A percentile compares a stretch with the other conserved stretches of the same genome.
Conservation (phyloP, 1,140 invertebrate genomes). For the Physella acuta region DNA sequence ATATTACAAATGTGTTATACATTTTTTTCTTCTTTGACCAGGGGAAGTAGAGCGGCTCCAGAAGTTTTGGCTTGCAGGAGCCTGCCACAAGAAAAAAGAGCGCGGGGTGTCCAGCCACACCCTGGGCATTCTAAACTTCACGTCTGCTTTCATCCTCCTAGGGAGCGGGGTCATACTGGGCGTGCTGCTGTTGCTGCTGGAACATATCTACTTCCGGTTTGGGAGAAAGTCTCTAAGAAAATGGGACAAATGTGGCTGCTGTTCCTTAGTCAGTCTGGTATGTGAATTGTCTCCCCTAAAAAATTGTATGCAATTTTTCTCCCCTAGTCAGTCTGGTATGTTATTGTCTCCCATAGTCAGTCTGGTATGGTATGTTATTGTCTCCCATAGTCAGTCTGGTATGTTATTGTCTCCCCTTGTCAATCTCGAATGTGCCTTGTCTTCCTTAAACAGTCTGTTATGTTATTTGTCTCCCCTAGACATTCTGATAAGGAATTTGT, state of each 20-base stretch:
- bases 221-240: slow-evolving; percentile 81
- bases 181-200: slow-evolving; percentile 79
- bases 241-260: slow-evolving; percentile 83
- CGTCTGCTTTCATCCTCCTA: slow-evolving; percentile 87
- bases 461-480: too few relatives aligned
- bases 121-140: slow-evolving; percentile 93
- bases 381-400: too few relatives aligned
- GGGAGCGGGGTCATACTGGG: slow-evolving; percentile 90
- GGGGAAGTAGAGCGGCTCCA: slow-evolving; percentile 91
- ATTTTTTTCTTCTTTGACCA: slow-evolving; percentile 47
- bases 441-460: too few relatives aligned
- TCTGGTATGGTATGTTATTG: too few relatives aligned
- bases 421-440: too few relatives aligned
- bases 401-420: too few relatives aligned
- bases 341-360: too few relatives aligned
- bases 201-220: slow-evolving; percentile 94
- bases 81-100: slow-evolving; percentile 75
- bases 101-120: slow-evolving; percentile 69
- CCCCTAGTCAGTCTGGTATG: not conserved
- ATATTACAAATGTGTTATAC: too few relatives aligned
- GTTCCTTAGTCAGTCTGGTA: slow-evolving; percentile 86
- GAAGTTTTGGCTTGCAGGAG: slow-evolving; percentile 96
- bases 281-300: slow-evolving; percentile 26
- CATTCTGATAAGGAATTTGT: too few relatives aligned
- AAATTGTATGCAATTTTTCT: not conserved